These are phyloP conservation scores for Mesochorus sp. DNA, from an alignment of 2,888 invertebrate genomes.

Conservation along the genomic window DNA sequence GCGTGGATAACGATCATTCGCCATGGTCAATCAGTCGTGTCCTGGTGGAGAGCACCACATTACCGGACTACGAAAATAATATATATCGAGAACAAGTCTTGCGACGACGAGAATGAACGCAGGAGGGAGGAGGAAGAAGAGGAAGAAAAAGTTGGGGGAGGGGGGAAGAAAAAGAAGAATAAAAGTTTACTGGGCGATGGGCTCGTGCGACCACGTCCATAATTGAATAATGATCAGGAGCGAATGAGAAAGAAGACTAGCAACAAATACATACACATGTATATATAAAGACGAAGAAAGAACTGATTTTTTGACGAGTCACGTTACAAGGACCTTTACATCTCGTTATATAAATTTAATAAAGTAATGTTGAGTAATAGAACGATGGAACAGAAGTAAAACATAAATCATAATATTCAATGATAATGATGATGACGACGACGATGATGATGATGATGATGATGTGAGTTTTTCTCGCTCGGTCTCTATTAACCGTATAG, in stretches of 20 bases:
- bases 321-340: constrained; percentile 22
- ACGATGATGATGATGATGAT: constrained; percentile 6
- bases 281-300: too few relatives aligned
- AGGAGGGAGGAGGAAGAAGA: neutral
- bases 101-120: neutral
- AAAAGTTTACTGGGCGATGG: constrained; percentile 42
- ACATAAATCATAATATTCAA: constrained; percentile 23
- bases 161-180: neutral
- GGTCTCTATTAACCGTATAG: neutral
- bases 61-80: constrained; percentile 57
- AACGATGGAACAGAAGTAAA: neutral
- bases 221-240: constrained; percentile 52
- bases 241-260: constrained; percentile 7
- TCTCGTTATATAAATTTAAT: constrained; percentile 37
- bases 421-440: neutral
- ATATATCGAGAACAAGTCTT: constrained; percentile 47
- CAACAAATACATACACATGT: too few relatives aligned
- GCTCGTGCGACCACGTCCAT: constrained; percentile 39
- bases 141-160: constrained; percentile 5
- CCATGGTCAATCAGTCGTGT: constrained; percentile 69
- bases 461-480: neutral
- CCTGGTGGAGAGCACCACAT: constrained; percentile 55
- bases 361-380: constrained; percentile 23
- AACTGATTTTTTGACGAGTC: constrained; percentile 26
- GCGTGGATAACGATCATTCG: constrained; percentile 73